Evolutionary conservation across 2,888 invertebrate genomes (phyloP).

Genomic region (Globia sparganii): DNA sequence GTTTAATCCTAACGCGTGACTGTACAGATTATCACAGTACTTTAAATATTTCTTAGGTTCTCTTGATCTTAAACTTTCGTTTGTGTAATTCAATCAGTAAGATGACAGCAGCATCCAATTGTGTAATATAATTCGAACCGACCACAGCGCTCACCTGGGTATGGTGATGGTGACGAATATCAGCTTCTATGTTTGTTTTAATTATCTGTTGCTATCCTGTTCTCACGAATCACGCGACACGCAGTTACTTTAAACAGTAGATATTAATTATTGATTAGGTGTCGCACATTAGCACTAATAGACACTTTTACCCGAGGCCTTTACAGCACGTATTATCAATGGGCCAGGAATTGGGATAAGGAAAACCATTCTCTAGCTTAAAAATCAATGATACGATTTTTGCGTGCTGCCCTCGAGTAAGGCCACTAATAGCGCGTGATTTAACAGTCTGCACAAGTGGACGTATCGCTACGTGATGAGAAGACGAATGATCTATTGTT

Average conservation of each 20-base stretch:
- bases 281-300: conserved; percentile 52
- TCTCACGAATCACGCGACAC: conserved; percentile 36
- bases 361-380: conserved; percentile 53
- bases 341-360: conserved; percentile 55
- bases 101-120: conserved; percentile 4
- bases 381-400: conserved; percentile 64
- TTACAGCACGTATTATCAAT: conserved; percentile 30
- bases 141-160: background rate
- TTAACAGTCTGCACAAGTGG: conserved; percentile 49
- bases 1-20: conserved; percentile 21
- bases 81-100: background rate
- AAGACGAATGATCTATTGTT: conserved; percentile 62
- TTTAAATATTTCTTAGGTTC: background rate
- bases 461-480: conserved; percentile 60
- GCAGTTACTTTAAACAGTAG: conserved; percentile 10
- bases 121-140: background rate
- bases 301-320: conserved; percentile 48
- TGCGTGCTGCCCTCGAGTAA: conserved; percentile 63
- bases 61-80: background rate
- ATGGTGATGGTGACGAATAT: conserved; percentile 8
- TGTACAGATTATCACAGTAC: background rate
- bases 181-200: conserved; percentile 36
- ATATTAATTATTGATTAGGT: conserved; percentile 51
- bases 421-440: conserved; percentile 66
- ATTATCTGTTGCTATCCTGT: conserved; percentile 37